Evolutionary conservation across 2,797 vertebrate genomes (phyloP), one percentile per base, ranked within the genome.

Genomic region (Bufotes viridis): DNA sequence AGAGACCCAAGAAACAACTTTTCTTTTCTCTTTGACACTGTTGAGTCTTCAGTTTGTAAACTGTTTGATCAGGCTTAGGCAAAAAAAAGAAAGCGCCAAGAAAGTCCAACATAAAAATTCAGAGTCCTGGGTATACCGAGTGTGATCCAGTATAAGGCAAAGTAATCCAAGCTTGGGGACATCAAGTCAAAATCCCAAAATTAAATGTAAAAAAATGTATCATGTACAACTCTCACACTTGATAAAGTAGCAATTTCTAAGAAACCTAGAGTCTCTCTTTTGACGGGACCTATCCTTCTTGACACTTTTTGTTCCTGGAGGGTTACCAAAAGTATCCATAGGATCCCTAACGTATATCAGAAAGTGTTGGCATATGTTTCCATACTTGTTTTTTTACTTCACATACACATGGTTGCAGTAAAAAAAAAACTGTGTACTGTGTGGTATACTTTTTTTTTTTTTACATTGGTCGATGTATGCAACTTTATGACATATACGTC

Each of bases 1-100:
- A 89, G 85, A 79, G 57, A 80, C 74, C 67, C 13, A 53, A 80
- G 75, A 84, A 87, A 80, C 57, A 87, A 89, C 88, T 87, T 89
- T 89, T 86, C 3, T 83, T 82, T 87, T 83, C 74, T 80, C 75
- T 49, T 87, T 84, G 85, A 84, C 88, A 63, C 85, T 81, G 60
- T 74, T 81, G 70, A 82, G 82, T 89, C 75, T 74, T 88, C 29
- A 79, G 49, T 84, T 80, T 63, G 87, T 80, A 70, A 55, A 87
- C 55, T 75, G 61, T 80, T 22, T 61, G 70, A 82, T 58, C 22
- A 24, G 55, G 67, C 14, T 22, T 42, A 86, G 65, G 63, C 20
- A 22, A 83, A 57, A 57, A 34, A 69, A 67, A 26, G 29, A 87
- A 78, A 60, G n/a, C 78, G 29, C 13, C 29, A 34, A 34, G 29